A percentile compares a stretch with the other conserved stretches of the same genome.
These are phyloP conservation scores for Pachypsylla venusta DNA, from an alignment of 1,140 invertebrate species.

Conservation along the genomic window DNA sequence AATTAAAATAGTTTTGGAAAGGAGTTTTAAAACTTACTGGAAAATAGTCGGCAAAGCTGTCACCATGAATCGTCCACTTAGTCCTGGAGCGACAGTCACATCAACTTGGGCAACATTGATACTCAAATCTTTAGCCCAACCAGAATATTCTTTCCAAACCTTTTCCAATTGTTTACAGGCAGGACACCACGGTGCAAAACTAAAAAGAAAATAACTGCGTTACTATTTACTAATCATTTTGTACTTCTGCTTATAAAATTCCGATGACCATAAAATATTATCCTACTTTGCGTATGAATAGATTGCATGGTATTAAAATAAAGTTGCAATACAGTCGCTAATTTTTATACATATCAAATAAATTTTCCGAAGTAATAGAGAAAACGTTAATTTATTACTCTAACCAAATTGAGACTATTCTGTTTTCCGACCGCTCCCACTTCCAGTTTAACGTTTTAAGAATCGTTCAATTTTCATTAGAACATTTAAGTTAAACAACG, in stretches of 20 bases:
- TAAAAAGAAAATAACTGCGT: slow-evolving; percentile 34
- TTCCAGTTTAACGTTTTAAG: no score
- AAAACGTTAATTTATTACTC: neutral
- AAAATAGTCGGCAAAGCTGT: slow-evolving; percentile 97
- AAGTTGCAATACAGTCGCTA: neutral
- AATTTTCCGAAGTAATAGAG: neutral
- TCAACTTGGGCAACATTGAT: slow-evolving; percentile 83
- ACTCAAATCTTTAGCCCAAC: slow-evolving; percentile 49
- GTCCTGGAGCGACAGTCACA: slow-evolving; percentile 78
- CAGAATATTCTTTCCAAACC: slow-evolving; percentile 75
- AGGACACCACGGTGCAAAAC: slow-evolving; percentile 97
- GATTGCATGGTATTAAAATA: neutral
- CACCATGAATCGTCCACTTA: slow-evolving; percentile 95
- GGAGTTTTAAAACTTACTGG: slow-evolving; percentile 70
- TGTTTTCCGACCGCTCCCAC: no score
- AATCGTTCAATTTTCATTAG: no score
- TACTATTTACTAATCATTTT: neutral
- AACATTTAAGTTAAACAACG: no score
- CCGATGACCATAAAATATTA: neutral
- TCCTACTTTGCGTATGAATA: no score
- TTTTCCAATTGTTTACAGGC: slow-evolving; percentile 84
- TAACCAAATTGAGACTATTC: no score
- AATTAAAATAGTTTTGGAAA: no score
- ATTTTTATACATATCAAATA: neutral
- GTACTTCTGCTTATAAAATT: neutral